Evolutionary conservation across 2,113 vertebrate genomes (phyloP).

Genomic region (Scomber colias): DNA sequence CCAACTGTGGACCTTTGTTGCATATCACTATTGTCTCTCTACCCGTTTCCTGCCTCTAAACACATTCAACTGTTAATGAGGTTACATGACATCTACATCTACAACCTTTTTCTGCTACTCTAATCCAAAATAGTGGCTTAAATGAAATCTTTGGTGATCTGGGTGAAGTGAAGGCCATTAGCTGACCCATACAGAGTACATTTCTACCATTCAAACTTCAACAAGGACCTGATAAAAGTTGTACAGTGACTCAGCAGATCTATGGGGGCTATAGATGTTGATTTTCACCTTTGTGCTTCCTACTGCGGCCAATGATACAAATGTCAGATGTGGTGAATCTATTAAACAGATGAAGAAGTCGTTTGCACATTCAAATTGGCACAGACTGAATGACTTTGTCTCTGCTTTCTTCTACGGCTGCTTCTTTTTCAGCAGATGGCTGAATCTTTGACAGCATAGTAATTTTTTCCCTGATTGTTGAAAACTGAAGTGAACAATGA

Average conservation of each 20-base stretch:
- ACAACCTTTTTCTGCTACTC: not conserved
- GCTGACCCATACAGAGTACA: not conserved
- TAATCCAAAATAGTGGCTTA: not conserved
- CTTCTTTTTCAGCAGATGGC: constrained; percentile 24
- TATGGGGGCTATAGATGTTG: not conserved
- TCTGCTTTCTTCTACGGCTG: constrained; percentile 1
- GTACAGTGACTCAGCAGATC: constrained; percentile 25
- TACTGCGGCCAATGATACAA: constrained; percentile 3
- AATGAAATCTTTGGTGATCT: constrained; percentile 10
- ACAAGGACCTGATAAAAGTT: not conserved
- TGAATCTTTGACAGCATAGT: constrained; percentile 19
- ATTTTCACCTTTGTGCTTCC: constrained; percentile 13
- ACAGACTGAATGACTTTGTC: not conserved
- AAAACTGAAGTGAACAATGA: constrained; percentile 41
- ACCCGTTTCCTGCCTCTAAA: no score
- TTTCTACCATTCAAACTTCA: not conserved
- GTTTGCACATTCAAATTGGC: constrained; percentile 14
- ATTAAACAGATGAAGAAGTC: constrained; percentile 27
- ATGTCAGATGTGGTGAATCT: constrained; percentile 7
- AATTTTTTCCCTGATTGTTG: constrained; percentile 38
- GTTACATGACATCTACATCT: not conserved
- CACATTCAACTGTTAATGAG: no score
- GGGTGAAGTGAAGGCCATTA: not conserved
- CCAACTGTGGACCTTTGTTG: no score
- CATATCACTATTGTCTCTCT: no score